phyloP scores from a whole-genome alignment of 1,140 invertebrate genomes.

The Cyphomyrmex costatus region DNA sequence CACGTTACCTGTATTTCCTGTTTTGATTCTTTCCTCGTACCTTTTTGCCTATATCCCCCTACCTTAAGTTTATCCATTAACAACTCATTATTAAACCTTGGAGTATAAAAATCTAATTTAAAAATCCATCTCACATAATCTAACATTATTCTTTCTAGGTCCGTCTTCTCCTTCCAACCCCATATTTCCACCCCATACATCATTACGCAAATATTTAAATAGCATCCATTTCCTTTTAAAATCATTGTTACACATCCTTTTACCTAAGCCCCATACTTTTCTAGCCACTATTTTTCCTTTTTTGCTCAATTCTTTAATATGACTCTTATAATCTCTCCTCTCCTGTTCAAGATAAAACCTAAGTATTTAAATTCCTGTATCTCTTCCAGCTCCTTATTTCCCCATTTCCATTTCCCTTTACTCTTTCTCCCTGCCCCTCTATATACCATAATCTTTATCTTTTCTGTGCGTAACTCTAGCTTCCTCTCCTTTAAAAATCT shows the following conservation, averaged over 20 bases:
- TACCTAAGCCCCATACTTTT: background rate
- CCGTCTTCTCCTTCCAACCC: background rate
- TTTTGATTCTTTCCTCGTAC: too few species aligned
- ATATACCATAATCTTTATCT: background rate
- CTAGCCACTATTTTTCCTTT: background rate
- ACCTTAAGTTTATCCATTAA: background rate
- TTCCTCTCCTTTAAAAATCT: too few species aligned
- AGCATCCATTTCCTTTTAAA: background rate
- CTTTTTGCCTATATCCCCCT: background rate
- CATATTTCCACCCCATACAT: background rate
- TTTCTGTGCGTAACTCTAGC: too few species aligned
- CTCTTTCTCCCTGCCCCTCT: background rate
- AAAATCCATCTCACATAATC: constrained; percentile 23
- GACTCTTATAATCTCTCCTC: background rate
- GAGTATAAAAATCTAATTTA: constrained; percentile 28
- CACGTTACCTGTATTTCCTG: too few species aligned
- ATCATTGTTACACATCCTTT: background rate
- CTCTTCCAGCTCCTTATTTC: background rate
- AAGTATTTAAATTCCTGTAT: background rate
- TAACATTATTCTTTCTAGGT: background rate
- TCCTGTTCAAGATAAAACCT: background rate
- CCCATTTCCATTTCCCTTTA: constrained; percentile 2
- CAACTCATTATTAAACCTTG: constrained; percentile 23
- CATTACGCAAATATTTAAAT: background rate
- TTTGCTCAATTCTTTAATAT: background rate